Evolutionary conservation across 2,888 invertebrate species (phyloP), one percentile per base, ranked within the genome.

Genomic region (Athrips mouffetella): DNA sequence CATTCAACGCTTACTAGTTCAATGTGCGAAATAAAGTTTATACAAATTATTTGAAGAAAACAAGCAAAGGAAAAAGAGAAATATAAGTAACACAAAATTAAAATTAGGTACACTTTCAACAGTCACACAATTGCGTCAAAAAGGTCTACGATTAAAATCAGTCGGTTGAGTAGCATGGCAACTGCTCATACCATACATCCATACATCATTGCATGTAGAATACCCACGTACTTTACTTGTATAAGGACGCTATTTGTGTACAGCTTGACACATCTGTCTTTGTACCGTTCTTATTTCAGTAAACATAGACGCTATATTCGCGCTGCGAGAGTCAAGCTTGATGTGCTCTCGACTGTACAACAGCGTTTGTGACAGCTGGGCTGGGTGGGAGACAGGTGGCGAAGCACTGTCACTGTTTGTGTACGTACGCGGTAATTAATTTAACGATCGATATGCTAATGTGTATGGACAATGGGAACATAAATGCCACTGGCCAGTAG

Each of bases 301-400:
- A n/a, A n/a, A n/a, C n/a, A n/a, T n/a, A n/a, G n/a, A n/a, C n/a
- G n/a, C n/a, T n/a, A n/a, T n/a, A n/a, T n/a, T n/a, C n/a, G n/a
- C n/a, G n/a, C n/a, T n/a, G n/a, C n/a, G n/a, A n/a, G n/a, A n/a
- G n/a, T n/a, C n/a, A n/a, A n/a, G n/a, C n/a, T n/a, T n/a, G n/a
- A n/a, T n/a, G n/a, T n/a, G n/a, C n/a, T n/a, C n/a, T n/a, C n/a
- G n/a, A n/a, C n/a, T n/a, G n/a, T n/a, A n/a, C n/a, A n/a, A n/a
- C n/a, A n/a, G n/a, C n/a, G n/a, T n/a, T n/a, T n/a, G n/a, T 51
- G 70, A 72, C 78, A 79, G 76, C 70, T 78, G 80, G 61, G 49
- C 35, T n/a, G n/a, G n/a, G n/a, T n/a, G n/a, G n/a, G 50, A 50
- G 68, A 70, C 79, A 80, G 80, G 76, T 80, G 80, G 52, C 55